A percentile compares a stretch with the other conserved stretches of the same genome.
These are phyloP conservation scores for Narcine bancroftii DNA, from an alignment of 2,113 vertebrate species.

Conservation along the genomic window DNA sequence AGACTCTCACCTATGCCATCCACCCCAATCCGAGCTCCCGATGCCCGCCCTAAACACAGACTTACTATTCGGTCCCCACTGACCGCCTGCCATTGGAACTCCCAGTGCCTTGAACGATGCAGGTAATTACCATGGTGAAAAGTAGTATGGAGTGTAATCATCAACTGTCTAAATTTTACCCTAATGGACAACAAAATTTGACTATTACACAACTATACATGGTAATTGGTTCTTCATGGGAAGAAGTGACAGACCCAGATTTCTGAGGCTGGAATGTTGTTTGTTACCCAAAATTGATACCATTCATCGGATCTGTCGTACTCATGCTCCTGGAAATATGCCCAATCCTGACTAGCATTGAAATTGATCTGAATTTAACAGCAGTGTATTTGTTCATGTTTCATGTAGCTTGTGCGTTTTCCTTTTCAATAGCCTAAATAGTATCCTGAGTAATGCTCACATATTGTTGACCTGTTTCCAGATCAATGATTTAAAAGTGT, in stretches of 20 bases:
- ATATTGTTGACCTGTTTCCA: background rate
- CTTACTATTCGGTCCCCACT: too few species aligned
- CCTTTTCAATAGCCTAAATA: background rate
- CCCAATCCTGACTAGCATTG: background rate
- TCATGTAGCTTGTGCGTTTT: background rate
- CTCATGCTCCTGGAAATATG: background rate
- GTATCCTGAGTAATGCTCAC: background rate
- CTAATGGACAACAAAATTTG: too few species aligned
- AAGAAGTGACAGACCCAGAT: background rate
- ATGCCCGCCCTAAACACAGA: too few species aligned
- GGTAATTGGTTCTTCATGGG: background rate
- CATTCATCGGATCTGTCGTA: background rate
- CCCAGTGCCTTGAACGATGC: too few species aligned
- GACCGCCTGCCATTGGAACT: too few species aligned
- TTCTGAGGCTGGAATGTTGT: background rate
- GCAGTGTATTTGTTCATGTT: background rate
- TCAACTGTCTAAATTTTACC: too few species aligned
- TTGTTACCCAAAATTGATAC: background rate
- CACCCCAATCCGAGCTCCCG: too few species aligned
- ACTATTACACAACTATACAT: too few species aligned
- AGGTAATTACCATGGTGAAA: too few species aligned
- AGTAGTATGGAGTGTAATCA: too few species aligned
- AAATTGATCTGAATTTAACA: background rate
- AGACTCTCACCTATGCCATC: too few species aligned
- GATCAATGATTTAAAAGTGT: slow-evolving; percentile 31